Percentiles rank a stretch among this genome's conserved stretches.
Evolutionary conservation across 2,888 invertebrate species (phyloP).

Genomic region (Ennomos erosarius): DNA sequence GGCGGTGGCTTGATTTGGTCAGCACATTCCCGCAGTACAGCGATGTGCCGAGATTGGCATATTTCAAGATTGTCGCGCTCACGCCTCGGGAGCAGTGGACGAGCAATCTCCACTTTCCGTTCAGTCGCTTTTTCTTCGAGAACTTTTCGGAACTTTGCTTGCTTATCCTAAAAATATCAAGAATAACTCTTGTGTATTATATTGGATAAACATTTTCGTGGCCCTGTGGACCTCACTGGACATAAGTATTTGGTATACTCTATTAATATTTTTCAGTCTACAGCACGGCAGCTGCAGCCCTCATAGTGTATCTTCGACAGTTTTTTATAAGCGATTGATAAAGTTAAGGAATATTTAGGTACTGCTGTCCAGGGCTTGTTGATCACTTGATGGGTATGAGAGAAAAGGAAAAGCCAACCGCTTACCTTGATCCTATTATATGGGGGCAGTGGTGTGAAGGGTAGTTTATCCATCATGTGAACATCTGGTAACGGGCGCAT

Average conservation of each 20-base stretch:
- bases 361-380: too few species aligned
- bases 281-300: too few species aligned
- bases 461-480: conserved; percentile 66
- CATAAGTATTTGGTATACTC: not conserved
- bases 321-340: too few species aligned
- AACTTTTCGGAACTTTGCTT: conserved; percentile 68
- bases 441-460: conserved; percentile 71
- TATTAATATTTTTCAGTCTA: too few species aligned
- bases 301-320: too few species aligned
- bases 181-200: not conserved
- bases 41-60: conserved; percentile 80
- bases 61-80: conserved; percentile 78
- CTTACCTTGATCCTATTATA: conserved; percentile 78
- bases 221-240: not conserved
- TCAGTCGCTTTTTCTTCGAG: conserved; percentile 71
- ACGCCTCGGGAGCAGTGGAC: conserved; percentile 57
- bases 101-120: conserved; percentile 68
- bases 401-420: too few species aligned
- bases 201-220: conserved; percentile 1
- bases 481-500: conserved; percentile 74
- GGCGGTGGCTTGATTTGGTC: conserved; percentile 85
- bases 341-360: too few species aligned
- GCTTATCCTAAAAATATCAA: conserved; percentile 69
- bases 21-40: conserved; percentile 84
- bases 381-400: too few species aligned